Conservation (phyloP, 2,888 invertebrate species). For the Thecophora atra region DNA sequence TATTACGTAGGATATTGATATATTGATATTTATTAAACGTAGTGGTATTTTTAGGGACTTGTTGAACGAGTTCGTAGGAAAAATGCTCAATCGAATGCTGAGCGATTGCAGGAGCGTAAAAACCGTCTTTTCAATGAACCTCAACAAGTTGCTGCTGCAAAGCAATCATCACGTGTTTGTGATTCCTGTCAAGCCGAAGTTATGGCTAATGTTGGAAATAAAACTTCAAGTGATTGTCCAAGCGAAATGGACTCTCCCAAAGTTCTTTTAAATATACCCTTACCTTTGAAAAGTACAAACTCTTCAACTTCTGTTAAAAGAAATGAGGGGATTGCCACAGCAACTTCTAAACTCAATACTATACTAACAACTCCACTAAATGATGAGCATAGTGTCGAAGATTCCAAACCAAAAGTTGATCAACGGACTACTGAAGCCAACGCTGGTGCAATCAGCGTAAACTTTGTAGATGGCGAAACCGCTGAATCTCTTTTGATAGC, state of each 20-base stretch:
- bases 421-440: neutral
- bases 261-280: constrained; percentile 53
- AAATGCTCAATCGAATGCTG: constrained; percentile 71
- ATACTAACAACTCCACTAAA: neutral
- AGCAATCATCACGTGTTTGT: constrained; percentile 24
- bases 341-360: constrained; percentile 6
- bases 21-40: neutral
- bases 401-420: too few relatives aligned
- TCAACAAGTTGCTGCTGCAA: constrained; percentile 8
- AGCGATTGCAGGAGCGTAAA: constrained; percentile 80
- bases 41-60: constrained; percentile 68
- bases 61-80: constrained; percentile 80
- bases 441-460: constrained; percentile 7
- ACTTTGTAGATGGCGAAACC: too few relatives aligned
- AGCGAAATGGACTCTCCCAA: constrained; percentile 51
- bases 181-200: constrained; percentile 40
- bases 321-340: neutral
- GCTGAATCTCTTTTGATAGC: too few relatives aligned
- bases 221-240: constrained; percentile 16
- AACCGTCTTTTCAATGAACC: constrained; percentile 54
- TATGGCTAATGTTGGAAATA: constrained; percentile 32
- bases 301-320: constrained; percentile 16
- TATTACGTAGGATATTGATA: neutral
- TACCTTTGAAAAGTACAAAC: constrained; percentile 50
- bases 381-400: too few relatives aligned